Evolutionary conservation across 2,888 invertebrate species (phyloP), one percentile per base, ranked within the genome.

Genomic region (Brachypterus glaber): DNA sequence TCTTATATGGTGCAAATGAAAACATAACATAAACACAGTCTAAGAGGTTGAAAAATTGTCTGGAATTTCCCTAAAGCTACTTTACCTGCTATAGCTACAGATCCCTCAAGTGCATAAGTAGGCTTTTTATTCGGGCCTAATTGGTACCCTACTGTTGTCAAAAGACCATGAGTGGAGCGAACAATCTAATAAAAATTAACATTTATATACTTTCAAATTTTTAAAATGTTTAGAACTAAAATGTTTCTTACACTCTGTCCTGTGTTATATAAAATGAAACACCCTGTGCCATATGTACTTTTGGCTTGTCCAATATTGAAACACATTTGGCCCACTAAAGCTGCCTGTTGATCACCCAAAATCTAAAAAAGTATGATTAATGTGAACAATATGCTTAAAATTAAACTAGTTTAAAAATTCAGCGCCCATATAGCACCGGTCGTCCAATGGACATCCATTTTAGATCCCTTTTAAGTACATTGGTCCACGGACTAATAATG

Each of bases 281-380:
- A 92, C 36, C 93, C 95, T 36, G 95, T 95, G 31, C 96, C 90
- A 62, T 87, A 93, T 40, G 95, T 95, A 64, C 90, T 90, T 64
- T 95, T 92, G 9, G 91, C 90, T 69, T 88, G 83, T 3, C 93
- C 93, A 53, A 81, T 77, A 53, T 77, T 77, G 57, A 89, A 77
- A 55, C 95, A 95, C 55, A 85, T 76, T 65, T 96, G 95, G 1
- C 96, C 96, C 13, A 97, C 77, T 35, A 96, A 64, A 3, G 95
- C 90, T 30, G 92, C 87, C 62, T 92, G 92, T 67, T 98, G 97
- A 64, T 98, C 97, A 18, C 95, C 95, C 49, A 95, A 71, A 58
- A 87, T 84, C 89, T 89, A 33, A 5, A 11, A 9, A 29, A 29
- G 29, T 29, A 29, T 12, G 12, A 11, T 29, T n/a, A 29, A n/a